Conservation (phyloP, 2,888 invertebrate species). For the Cheilosia vulpina region DNA sequence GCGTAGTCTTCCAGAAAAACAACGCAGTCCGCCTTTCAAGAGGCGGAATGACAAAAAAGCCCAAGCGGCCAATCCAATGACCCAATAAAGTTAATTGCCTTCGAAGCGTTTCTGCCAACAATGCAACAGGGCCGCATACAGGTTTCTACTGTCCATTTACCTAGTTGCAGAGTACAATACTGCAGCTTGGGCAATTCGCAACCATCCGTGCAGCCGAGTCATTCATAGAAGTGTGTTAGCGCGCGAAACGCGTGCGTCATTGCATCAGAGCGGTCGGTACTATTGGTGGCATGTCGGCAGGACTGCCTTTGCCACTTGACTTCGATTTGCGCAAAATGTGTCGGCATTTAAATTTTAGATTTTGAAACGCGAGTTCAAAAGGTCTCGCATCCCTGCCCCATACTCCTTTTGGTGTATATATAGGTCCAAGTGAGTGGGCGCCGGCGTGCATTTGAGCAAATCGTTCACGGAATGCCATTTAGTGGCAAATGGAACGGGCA, state of each 20-base stretch:
- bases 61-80: constrained; percentile 35
- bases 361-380: constrained; percentile 64
- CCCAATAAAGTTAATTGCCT: constrained; percentile 68
- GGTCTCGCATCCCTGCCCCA: constrained; percentile 30
- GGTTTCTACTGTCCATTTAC: constrained; percentile 17
- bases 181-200: constrained; percentile 19
- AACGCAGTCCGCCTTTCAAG: background rate
- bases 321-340: constrained; percentile 53
- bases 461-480: constrained; percentile 63
- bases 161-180: constrained; percentile 1
- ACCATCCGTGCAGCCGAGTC: background rate
- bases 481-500: constrained; percentile 60
- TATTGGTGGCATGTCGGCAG: constrained; percentile 4
- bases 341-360: constrained; percentile 45
- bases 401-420: background rate
- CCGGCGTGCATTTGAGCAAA: constrained; percentile 12
- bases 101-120: constrained; percentile 2
- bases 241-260: constrained; percentile 41
- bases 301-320: constrained; percentile 58
- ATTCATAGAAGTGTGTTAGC: constrained; percentile 12
- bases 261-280: constrained; percentile 23
- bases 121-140: constrained; percentile 12
- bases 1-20: constrained; percentile 16
- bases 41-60: constrained; percentile 24
- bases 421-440: constrained; percentile 36